A percentile compares a stretch with the other conserved stretches of the same genome.
Evolutionary conservation across 2,888 invertebrate species (phyloP).

Genomic region (Luffia ferchaultella): DNA sequence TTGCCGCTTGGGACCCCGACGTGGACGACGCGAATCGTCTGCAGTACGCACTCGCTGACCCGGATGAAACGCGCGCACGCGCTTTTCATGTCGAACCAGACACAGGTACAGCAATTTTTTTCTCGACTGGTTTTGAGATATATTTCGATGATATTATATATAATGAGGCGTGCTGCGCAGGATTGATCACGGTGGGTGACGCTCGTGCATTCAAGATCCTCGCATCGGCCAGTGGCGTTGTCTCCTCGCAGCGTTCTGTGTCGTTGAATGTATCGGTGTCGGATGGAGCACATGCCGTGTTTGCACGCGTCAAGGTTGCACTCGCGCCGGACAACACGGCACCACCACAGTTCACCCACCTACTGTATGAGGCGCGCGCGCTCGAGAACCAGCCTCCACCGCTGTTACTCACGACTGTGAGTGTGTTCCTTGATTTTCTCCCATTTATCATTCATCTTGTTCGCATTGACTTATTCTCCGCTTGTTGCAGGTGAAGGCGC

Average conservation of each 20-base stretch:
- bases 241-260: conserved; percentile 26
- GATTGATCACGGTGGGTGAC: not conserved
- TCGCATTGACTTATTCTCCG: conserved; percentile 1
- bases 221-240: not conserved
- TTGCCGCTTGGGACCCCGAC: conserved; percentile 90
- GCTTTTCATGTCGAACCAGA: conserved; percentile 68
- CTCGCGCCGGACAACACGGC: conserved; percentile 80
- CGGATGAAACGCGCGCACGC: conserved; percentile 81
- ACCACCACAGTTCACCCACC: conserved; percentile 80
- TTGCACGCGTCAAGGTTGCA: conserved; percentile 81
- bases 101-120: conserved; percentile 25
- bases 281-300: conserved; percentile 94
- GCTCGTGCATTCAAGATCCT: not conserved
- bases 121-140: not conserved
- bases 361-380: conserved; percentile 80
- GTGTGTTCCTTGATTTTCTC: conserved; percentile 12
- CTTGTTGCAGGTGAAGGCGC: conserved; percentile 67
- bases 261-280: conserved; percentile 91
- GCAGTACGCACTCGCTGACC: conserved; percentile 76
- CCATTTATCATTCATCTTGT: conserved; percentile 1
- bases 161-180: conserved; percentile 8
- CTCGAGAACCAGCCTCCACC: conserved; percentile 84
- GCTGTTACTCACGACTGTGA: conserved; percentile 75
- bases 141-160: not conserved
- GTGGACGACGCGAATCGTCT: conserved; percentile 77